These are phyloP conservation scores for Ardeotis arabs DNA, from an alignment of 2,113 vertebrate species.

Conservation along the genomic window DNA sequence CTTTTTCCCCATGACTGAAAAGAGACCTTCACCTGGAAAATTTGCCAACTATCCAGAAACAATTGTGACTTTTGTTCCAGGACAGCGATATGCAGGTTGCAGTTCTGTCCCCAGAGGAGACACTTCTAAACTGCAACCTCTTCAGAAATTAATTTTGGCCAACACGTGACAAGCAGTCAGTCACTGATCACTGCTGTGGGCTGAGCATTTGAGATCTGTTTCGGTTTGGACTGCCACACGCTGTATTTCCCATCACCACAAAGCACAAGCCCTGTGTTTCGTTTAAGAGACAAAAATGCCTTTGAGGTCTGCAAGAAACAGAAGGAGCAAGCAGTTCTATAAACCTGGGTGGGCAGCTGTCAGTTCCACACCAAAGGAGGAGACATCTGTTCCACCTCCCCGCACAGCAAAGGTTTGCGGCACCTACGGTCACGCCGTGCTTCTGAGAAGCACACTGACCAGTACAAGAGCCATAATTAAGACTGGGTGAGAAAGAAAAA, in stretches of 20 bases:
- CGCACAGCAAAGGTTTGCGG: background rate
- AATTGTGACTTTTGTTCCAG: background rate
- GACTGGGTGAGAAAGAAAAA: background rate
- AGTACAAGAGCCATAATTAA: background rate
- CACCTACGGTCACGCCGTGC: fast-evolving
- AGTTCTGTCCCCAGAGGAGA: background rate
- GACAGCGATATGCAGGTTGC: background rate
- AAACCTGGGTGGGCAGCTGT: background rate
- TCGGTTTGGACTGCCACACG: background rate
- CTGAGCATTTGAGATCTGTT: background rate
- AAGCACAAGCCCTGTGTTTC: background rate
- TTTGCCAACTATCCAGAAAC: background rate
- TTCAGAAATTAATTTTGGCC: background rate
- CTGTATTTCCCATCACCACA: background rate
- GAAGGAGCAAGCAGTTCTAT: background rate
- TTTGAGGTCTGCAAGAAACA: background rate
- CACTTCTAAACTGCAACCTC: background rate
- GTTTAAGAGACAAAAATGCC: background rate
- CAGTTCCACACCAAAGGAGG: background rate
- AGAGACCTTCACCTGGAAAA: background rate
- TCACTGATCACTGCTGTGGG: background rate
- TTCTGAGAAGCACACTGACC: background rate
- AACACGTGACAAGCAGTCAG: background rate
- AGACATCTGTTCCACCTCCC: too few relatives aligned
- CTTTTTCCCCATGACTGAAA: background rate